phyloP scores from a whole-genome alignment of 2,888 invertebrate genomes.

The Macrophya annulata region DNA sequence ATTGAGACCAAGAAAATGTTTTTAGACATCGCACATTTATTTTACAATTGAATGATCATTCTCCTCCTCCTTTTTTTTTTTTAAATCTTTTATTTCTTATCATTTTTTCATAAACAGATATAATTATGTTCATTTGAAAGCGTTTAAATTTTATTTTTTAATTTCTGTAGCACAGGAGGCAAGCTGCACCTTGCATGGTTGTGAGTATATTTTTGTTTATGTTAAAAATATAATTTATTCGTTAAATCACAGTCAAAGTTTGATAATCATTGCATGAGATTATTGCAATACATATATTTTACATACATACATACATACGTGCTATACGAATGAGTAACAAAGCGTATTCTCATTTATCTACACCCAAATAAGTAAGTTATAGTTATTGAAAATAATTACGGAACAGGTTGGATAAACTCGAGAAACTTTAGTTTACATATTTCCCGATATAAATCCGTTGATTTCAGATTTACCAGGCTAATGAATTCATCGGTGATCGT shows the following conservation, averaged over 20 bases:
- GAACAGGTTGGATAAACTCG: not conserved
- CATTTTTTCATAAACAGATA: not conserved
- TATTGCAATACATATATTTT: not conserved
- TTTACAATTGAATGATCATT: not conserved
- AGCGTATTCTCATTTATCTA: slow-evolving; percentile 32
- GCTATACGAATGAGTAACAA: slow-evolving; percentile 18
- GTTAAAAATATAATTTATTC: not conserved
- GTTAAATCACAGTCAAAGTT: not conserved
- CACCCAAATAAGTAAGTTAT: slow-evolving; percentile 13
- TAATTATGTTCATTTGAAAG: slow-evolving; percentile 13
- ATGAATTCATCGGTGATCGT: slow-evolving; percentile 51
- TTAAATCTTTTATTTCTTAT: not conserved
- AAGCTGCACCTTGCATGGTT: slow-evolving; percentile 46
- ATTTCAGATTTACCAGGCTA: slow-evolving; percentile 68
- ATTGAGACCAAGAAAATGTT: not conserved
- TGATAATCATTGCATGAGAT: slow-evolving; percentile 25
- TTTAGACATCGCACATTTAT: not conserved
- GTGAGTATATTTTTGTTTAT: slow-evolving; percentile 46
- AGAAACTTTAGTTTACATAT: not conserved
- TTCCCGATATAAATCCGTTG: slow-evolving; percentile 46
- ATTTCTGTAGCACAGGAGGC: slow-evolving; percentile 43
- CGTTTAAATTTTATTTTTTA: not conserved
- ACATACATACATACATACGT: not conserved
- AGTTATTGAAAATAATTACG: not conserved
- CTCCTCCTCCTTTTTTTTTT: not conserved